Conservation (phyloP, 2,797 vertebrate genomes). For the Microctenopoma steveboyesi region DNA sequence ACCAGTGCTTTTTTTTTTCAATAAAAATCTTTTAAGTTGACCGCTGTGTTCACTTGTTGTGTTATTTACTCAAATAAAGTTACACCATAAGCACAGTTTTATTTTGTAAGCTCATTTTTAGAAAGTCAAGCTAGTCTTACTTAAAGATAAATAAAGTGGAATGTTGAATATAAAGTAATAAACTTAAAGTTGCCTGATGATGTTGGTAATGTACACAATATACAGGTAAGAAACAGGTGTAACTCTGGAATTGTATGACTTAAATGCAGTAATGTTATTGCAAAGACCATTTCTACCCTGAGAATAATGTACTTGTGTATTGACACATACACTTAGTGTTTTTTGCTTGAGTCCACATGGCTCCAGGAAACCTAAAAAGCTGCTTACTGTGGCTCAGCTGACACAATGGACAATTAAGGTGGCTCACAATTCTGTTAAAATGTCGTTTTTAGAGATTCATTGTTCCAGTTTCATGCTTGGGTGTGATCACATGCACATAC, state of each 20-base stretch:
- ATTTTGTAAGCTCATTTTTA: too few species aligned
- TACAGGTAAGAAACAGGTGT: too few species aligned
- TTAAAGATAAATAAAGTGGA: neutral
- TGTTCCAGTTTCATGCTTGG: neutral
- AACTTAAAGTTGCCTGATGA: too few species aligned
- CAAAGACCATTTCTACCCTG: neutral
- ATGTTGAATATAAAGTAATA: neutral
- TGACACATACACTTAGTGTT: neutral
- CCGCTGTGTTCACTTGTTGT: neutral
- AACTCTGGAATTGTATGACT: too few species aligned
- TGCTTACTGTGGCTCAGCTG: neutral
- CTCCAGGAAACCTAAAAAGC: neutral
- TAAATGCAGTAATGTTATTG: too few species aligned
- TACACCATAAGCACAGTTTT: too few species aligned
- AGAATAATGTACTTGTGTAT: neutral
- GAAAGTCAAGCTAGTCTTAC: too few species aligned
- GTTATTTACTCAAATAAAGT: neutral
- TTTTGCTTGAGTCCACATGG: neutral
- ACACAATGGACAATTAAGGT: neutral
- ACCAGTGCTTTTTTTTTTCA: constrained; percentile 78
- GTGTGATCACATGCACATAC: neutral
- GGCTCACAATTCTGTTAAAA: neutral
- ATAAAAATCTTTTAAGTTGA: constrained; percentile 72
- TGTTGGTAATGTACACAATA: neutral
- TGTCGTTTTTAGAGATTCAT: neutral